Evolutionary conservation across 2,113 vertebrate genomes (phyloP), one percentile per base, ranked within the genome.

Genomic region (Genyomyrus donnyi): DNA sequence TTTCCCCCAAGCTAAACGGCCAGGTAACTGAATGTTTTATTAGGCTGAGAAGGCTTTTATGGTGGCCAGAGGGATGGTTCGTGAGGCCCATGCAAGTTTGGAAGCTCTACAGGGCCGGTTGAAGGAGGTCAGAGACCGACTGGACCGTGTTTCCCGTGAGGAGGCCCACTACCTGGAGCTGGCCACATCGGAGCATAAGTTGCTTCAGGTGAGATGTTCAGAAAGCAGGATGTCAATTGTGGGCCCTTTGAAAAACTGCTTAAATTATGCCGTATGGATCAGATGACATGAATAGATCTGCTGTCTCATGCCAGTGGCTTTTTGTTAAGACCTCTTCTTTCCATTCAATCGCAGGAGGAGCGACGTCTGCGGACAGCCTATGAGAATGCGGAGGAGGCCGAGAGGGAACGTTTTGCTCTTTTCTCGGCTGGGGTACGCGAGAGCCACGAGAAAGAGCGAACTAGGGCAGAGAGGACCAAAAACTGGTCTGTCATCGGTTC

Each of bases 401-500:
- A 99, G 92, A 94, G 98, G 80, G 98, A 99, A 93, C 97, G 96
- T 66, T 99, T 99, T 85, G 94, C 96, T 66, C 94, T 97, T 58
- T 99, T 99, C 85, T 99, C 98, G 0, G 98, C 96, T 0, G 97
- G 95, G 0, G 98, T 99, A 89, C 94, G 98, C 31, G 98, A 95
- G 92, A 99, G 98, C 90, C 98, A 99, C 0, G 98, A 99, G 91
- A 99, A 99, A 92, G 98, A 99, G 91, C 95, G 98, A 24, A 93
- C 98, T 0, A 95, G 98, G 92, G 97, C 98, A 0, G 98, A 99
- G 83, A 97, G 97, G 85, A 99, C 98, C 1, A 99, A 99, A 94
- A 99, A 99, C 96, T 99, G 98, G 98, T 99, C 98, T 50, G 88
- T 99, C 91, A 96, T 99, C 0, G 98, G 98, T 52, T 99, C 98